Conservation (phyloP, 1,140 invertebrate genomes). For the Drosophila repletoides region DNA sequence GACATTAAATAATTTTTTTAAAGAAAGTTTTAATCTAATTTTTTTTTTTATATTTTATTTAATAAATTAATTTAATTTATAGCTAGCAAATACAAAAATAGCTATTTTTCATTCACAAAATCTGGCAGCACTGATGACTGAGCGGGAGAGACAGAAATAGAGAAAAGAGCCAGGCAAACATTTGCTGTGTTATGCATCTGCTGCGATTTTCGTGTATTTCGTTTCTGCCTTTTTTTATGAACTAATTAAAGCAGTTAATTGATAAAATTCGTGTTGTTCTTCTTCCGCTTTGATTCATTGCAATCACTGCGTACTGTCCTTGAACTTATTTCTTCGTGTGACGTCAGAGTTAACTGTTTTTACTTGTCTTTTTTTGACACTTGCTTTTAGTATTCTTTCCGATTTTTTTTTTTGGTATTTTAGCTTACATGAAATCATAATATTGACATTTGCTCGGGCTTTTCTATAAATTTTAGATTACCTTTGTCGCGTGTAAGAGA, state of each 20-base stretch:
- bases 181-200: slow-evolving; percentile 42
- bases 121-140: no score
- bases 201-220: slow-evolving; percentile 3
- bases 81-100: no score
- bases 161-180: slow-evolving; percentile 3
- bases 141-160: background rate
- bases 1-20: no score
- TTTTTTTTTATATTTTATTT: no score
- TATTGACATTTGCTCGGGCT: slow-evolving; percentile 61
- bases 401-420: slow-evolving; percentile 24
- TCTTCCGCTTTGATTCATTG: background rate
- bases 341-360: background rate
- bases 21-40: no score
- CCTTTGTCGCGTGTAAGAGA: slow-evolving; percentile 29
- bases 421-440: slow-evolving; percentile 29
- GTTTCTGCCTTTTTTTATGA: background rate
- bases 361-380: background rate
- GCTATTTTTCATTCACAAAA: no score
- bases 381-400: background rate
- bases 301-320: slow-evolving; percentile 6
- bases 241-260: slow-evolving; percentile 25
- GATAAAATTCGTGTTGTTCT: background rate
- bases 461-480: slow-evolving; percentile 77
- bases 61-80: no score
- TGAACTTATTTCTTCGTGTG: slow-evolving; percentile 7